Base-by-base conservation (phyloP, 2,888 invertebrate genomes). In the Villa cingulata region DNA sequence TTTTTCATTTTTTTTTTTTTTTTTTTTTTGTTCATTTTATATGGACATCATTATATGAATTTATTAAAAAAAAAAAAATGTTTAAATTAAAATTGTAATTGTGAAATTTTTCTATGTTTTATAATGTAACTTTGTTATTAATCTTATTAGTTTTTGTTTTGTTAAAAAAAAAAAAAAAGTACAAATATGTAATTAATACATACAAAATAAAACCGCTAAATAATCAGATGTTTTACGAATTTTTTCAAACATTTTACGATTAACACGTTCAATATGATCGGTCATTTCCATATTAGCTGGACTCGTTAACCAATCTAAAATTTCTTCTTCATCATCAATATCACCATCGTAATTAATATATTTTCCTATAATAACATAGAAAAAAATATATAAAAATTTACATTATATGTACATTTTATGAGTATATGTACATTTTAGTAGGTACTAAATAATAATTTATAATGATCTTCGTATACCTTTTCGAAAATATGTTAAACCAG, bases 241-340 rank as follows among this genome's bases (percentile, higher is more conserved):
- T 68, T 91, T 88, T 52, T 88, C 84, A 62, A 92, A 89, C 92
- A 92, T 92, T 70, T 91, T 90, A 48, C 78, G 75, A 64, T 92
- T 92, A 15, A 92, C 90, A 62, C 85, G 79, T 66, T 92, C 92
- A 46, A 92, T 92, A 56, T 87, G 86, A 68, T 92, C 92, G 6
- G 86, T 88, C 51, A 91, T 74, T 68, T 92, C 91, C 91, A 92
- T 91, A 58, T 91, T 92, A 59, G 87, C 86, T 0, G 91, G 91
- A 65, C 90, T 86, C 0, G 91, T 92, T 15, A 92, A 70, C 91
- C 91, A 92, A 63, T 92, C 92, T 29, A 92, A 73, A 3, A 69
- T 53, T 68, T 89, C 88, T 64, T 90, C 90, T 59, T 88, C 88
- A 57, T 90, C 90, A 58, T 90, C 89, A 52, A 92, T 85, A 58